phyloP scores from a whole-genome alignment of 2,113 vertebrate genomes.

The Podarcis cretensis region DNA sequence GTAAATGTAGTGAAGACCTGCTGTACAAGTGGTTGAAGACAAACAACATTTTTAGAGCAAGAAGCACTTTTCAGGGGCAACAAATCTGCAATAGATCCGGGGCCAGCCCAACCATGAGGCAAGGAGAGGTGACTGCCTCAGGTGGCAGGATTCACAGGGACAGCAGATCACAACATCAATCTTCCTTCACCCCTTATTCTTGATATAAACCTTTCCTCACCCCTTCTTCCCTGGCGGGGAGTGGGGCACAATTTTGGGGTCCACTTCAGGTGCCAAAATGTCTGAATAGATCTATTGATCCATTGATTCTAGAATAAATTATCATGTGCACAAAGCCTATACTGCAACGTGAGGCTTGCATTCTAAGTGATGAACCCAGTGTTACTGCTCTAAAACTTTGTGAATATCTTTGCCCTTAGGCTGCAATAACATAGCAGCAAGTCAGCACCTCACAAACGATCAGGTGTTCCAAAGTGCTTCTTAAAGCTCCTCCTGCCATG shows the following conservation, averaged over 20 bases:
- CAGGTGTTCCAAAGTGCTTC: conserved; percentile 8
- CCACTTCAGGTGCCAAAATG: too few relatives aligned
- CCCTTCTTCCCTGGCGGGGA: too few relatives aligned
- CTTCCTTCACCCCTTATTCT: too few relatives aligned
- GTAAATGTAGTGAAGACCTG: not conserved
- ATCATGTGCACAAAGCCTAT: not conserved
- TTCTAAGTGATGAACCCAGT: not conserved
- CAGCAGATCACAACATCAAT: too few relatives aligned
- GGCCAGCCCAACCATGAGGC: too few relatives aligned
- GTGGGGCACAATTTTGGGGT: too few relatives aligned
- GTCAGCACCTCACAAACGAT: conserved; percentile 6
- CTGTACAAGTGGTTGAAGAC: not conserved
- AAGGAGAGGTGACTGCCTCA: too few relatives aligned
- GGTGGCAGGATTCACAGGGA: too few relatives aligned
- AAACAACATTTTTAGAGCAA: not conserved
- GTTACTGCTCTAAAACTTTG: not conserved
- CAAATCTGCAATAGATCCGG: too few relatives aligned
- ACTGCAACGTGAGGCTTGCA: not conserved
- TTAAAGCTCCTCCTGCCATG: not conserved
- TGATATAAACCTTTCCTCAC: too few relatives aligned
- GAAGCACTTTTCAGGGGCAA: not conserved
- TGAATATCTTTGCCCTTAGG: not conserved
- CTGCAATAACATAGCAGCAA: not conserved
- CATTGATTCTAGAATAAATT: too few relatives aligned
- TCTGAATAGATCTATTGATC: too few relatives aligned